Evolutionary conservation across 35 echinoderm and acorn worm genomes (phyloP), one percentile per base, ranked within the genome.

Genomic region (Apostichopus californicus): DNA sequence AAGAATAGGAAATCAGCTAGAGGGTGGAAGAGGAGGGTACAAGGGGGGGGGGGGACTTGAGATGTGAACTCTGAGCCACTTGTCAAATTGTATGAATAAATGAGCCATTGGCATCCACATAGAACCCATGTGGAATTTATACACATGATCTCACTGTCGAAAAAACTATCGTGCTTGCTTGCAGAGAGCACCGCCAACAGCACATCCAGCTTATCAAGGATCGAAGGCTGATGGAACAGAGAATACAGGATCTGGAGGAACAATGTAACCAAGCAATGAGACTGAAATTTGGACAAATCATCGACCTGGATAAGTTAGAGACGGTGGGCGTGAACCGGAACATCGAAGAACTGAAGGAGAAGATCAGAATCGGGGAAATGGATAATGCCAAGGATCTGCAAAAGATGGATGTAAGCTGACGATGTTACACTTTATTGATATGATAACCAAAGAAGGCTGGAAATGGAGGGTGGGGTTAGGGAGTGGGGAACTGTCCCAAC

Each of bases 131-230:
- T 46, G 3, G 34, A 0, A 3, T 46, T 46, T 46, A 46, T 46
- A 46, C 34, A 46, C 34, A 46, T 46, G 0, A 46, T 46, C 34
- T 46, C 0, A 46, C 34, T 46, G 34, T 46, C 2, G 34, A 46
- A 46, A 0, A 46, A 46, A 46, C 34, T 46, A 3, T 46, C 2
- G 2, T 46, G 34, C 34, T 46, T 46, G 34, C 34, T 82, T 52
- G 7, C 91, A 99, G 97, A 84, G 93, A 99, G 55, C 95, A 99
- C 55, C 93, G 97, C 4, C 95, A 96, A 77, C 95, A 99, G 73
- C 97, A 99, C 81, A 95, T 99, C 4, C 95, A 95, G 22, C 79
- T 99, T 58, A 99, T 99, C 93, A 99, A 99, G 79, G 97, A 96
- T 52, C 93, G 97, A 23, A 90, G 95, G 66, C 82, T 96, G 91